phyloP scores from a whole-genome alignment of 2,113 vertebrate genomes.

The Odontesthes bonariensis region DNA sequence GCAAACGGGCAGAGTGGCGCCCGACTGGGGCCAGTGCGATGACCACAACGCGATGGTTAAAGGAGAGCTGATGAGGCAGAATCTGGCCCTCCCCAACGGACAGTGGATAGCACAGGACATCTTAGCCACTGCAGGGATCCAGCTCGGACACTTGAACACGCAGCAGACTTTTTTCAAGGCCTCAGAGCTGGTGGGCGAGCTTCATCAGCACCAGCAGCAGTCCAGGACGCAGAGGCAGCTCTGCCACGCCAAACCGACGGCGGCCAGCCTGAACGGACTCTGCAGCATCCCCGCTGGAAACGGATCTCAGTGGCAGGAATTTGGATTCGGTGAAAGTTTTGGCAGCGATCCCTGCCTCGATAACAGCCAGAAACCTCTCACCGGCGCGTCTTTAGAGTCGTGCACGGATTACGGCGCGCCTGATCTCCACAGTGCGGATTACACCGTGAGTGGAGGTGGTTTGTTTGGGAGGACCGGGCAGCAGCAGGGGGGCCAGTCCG shows the following conservation, averaged over 20 bases:
- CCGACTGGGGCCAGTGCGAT: conserved; percentile 50
- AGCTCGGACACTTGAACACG: conserved; percentile 43
- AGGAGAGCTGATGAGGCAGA: conserved; percentile 44
- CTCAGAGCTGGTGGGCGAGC: conserved; percentile 31
- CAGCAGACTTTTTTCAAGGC: conserved; percentile 57
- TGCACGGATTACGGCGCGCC: conserved; percentile 62
- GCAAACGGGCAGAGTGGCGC: conserved; percentile 24
- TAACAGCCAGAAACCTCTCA: conserved; percentile 57
- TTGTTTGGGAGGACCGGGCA: conserved; percentile 37
- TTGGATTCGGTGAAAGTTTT: conserved; percentile 27
- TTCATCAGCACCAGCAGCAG: conserved; percentile 60
- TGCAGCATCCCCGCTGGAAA: conserved; percentile 29
- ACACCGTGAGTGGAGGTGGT: conserved; percentile 20
- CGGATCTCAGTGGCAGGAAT: conserved; percentile 65
- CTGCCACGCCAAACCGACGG: conserved; percentile 63
- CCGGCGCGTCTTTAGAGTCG: conserved; percentile 45
- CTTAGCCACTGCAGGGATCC: conserved; percentile 48
- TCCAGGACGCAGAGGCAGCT: conserved; percentile 46
- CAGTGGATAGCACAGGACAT: conserved; percentile 65
- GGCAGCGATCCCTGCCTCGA: conserved; percentile 38
- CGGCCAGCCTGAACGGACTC: conserved; percentile 58
- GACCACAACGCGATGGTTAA: conserved; percentile 34
- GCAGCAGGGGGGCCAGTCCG: conserved; percentile 28
- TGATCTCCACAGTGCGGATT: conserved; percentile 40
- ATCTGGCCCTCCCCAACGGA: conserved; percentile 43